Base-by-base conservation (phyloP, 2,113 vertebrate genomes). In the Nannobrachium achirus region DNA sequence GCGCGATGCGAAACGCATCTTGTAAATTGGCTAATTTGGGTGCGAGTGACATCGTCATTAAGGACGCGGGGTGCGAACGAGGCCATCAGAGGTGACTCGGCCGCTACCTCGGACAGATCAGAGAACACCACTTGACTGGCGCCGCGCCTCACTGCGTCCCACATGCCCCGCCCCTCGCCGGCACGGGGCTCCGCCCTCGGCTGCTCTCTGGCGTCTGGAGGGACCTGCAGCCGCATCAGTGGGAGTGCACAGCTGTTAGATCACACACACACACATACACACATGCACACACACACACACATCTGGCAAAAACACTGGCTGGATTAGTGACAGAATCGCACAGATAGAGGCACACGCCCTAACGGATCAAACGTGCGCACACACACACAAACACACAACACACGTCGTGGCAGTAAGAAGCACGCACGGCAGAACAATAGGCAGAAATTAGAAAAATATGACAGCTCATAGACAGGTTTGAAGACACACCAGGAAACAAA, bases 111-210 rank as follows among this genome's bases (percentile, higher is more conserved):
- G 7, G 76, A 58, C 57, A 92, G 86, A 77, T 91, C 88, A 85
- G 88, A 92, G 88, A 92, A 90, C 76, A 93, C 81, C 86, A 83
- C 77, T 79, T 88, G 86, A 88, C 90, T 90, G 1, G 89, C 88
- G 81, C 90, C 85, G 19, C 81, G 80, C 82, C 81, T 89, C 66
- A 93, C 87, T 82, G 85, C 79, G 78, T 91, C 88, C 90, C 92
- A 92, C 87, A 93, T 89, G 89, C 89, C 88, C 58, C 71, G 82
- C 69, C 80, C 86, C 89, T 77, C 52, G 85, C 78, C 89, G 85
- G 25, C 25, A 33, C 6, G 25, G 25, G 25, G 25, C 25, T 33
- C 25, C 3, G 82, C 69, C 80, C 86, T 89, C 77, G 55, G 85
- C 80, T 89, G 85, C 88, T 72, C 83, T 65, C 72, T 62, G 59